Percentiles rank a stretch among this genome's conserved stretches.
Evolutionary conservation across 1,140 invertebrate species (phyloP).

Genomic region (Drosophila bipectinata): DNA sequence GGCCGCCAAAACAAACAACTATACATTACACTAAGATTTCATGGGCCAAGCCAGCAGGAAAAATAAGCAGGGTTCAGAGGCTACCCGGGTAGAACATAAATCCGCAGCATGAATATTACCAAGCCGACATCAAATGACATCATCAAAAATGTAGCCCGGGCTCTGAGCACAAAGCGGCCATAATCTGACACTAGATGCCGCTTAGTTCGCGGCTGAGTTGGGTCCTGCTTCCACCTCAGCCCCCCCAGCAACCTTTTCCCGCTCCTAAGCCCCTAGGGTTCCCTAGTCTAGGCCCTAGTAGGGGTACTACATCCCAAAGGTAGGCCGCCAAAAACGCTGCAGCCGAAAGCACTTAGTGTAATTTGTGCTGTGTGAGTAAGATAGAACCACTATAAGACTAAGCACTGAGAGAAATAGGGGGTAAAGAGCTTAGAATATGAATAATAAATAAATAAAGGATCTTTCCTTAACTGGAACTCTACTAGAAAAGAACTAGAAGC

Average conservation of each 20-base stretch:
- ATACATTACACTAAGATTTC: slow-evolving; percentile 52
- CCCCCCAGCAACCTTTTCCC: not conserved
- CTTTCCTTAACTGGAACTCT: not conserved
- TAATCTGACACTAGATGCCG: slow-evolving; percentile 78
- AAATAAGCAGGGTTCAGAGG: slow-evolving; percentile 1
- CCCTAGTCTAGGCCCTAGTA: slow-evolving; percentile 1
- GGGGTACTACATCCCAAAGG: slow-evolving; percentile 32
- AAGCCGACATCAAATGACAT: slow-evolving; percentile 74
- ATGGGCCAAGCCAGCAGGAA: slow-evolving; percentile 2
- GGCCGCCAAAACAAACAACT: slow-evolving; percentile 20
- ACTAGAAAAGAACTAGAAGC: too few relatives aligned
- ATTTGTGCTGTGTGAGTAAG: slow-evolving; percentile 58
- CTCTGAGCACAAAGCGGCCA: slow-evolving; percentile 71
- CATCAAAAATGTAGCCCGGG: slow-evolving; percentile 75
- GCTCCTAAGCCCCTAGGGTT: not conserved
- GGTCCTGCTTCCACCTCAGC: not conserved
- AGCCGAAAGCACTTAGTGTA: slow-evolving; percentile 80
- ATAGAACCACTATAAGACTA: slow-evolving; percentile 10
- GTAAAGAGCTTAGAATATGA: not conserved
- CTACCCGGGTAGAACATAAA: slow-evolving; percentile 39
- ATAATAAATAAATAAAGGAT: not conserved
- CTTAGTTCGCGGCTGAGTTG: slow-evolving; percentile 59
- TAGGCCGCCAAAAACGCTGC: slow-evolving; percentile 65
- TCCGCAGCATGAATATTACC: slow-evolving; percentile 73
- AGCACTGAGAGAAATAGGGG: slow-evolving; percentile 21